phyloP scores from a whole-genome alignment of 2,113 vertebrate species.

The Cercopithecus mona region DNA sequence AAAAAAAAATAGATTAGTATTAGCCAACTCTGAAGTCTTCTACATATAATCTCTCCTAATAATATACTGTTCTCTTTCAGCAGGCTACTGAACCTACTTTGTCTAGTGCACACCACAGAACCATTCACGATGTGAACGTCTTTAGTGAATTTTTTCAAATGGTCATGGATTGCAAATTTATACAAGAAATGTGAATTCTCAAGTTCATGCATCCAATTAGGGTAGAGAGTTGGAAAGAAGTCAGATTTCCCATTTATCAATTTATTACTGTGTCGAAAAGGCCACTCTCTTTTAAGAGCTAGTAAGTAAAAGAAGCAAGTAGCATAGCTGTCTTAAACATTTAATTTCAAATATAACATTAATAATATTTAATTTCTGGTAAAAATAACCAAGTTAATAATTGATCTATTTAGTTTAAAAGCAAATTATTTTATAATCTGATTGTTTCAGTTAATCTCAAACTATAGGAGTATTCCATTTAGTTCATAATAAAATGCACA shows the following conservation, averaged over 20 bases:
- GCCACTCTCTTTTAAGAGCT: not conserved
- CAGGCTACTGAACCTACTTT: not conserved
- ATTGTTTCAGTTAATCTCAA: slow-evolving; percentile 6
- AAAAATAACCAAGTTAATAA: slow-evolving; percentile 19
- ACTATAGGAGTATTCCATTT: not conserved
- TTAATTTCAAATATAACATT: not conserved
- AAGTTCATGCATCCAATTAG: not conserved
- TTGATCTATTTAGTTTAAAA: not conserved
- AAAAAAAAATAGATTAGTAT: slow-evolving; percentile 50
- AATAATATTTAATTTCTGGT: not conserved
- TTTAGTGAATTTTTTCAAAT: not conserved
- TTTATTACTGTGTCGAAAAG: not conserved
- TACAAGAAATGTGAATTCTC: not conserved
- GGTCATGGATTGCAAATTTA: not conserved
- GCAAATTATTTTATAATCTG: not conserved
- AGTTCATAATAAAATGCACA: not conserved
- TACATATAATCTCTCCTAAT: not conserved
- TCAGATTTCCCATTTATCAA: not conserved
- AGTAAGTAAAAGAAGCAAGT: not conserved
- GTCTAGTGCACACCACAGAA: not conserved
- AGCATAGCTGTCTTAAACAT: slow-evolving; percentile 4
- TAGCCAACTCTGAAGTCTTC: not conserved
- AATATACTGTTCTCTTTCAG: slow-evolving; percentile 6
- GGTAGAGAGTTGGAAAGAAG: not conserved
- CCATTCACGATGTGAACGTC: not conserved